Percentiles rank a stretch among this genome's conserved stretches.
phyloP scores from a whole-genome alignment of 2,113 vertebrate species.

The Columba janthina region DNA sequence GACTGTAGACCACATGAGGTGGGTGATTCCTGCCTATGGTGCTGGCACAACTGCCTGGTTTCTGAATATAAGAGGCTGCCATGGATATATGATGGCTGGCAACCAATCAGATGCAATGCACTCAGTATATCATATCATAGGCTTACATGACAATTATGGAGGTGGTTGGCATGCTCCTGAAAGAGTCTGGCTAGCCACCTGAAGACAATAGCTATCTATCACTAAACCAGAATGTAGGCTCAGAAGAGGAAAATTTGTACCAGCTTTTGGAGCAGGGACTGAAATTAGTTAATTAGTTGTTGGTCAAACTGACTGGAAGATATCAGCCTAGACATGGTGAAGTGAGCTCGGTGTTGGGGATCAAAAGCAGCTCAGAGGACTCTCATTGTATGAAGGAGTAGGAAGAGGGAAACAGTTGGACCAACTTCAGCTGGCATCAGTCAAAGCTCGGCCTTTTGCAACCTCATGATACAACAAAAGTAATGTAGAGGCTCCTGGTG shows the following conservation, averaged over 20 bases:
- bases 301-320: background rate
- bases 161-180: background rate
- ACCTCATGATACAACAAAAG: background rate
- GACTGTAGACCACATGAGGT: background rate
- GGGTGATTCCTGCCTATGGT: background rate
- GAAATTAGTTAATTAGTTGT: background rate
- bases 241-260: background rate
- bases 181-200: background rate
- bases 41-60: background rate
- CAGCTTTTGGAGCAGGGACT: background rate
- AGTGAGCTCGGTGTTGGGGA: background rate
- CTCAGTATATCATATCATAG: background rate
- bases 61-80: background rate
- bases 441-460: background rate
- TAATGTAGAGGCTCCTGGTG: rapidly evolving
- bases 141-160: background rate
- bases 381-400: background rate
- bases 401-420: background rate
- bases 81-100: background rate
- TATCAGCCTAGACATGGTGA: background rate
- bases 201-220: background rate
- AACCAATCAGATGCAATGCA: background rate
- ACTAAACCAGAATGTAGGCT: background rate
- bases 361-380: background rate
- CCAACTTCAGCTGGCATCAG: background rate